Evolutionary conservation across 2,113 vertebrate genomes (phyloP), one percentile per base, ranked within the genome.

Genomic region (Centropus bengalensis): DNA sequence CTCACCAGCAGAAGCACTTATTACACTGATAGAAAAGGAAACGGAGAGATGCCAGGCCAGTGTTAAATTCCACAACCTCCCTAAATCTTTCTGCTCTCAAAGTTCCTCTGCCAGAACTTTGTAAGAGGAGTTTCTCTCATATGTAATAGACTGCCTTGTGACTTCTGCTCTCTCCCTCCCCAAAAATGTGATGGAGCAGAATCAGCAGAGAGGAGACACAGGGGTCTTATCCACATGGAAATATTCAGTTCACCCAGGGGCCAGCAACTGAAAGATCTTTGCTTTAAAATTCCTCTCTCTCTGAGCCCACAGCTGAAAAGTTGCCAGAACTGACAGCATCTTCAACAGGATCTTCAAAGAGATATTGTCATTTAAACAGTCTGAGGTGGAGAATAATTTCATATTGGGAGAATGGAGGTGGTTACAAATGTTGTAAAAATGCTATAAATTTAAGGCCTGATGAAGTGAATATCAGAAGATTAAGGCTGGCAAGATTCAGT

Each of bases 331-430:
- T 87, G 89, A 78, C 69, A 80, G 13, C 33, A 45, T 82, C 82
- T 95, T 91, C 78, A 71, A 69, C 12, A 66, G 33, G 36, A 77
- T 78, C 60, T 82, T 92, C 82, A 92, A 78, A 94, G 70, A 83
- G 40, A 71, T 19, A 64, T 83, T 88, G 80, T 81, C 77, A 86
- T 96, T 91, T 91, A 88, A 83, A 55, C 44, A 91, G n/a, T 49
- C 64, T 89, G 64, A 95, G 93, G 60, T 47, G 51, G 24, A 87
- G 90, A 91, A 92, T 64, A 86, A 93, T 86, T 89, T 78, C 60
- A 75, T 52, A 81, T 59, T 55, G 55, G 55, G 23, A 93, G 42
- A 91, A 96, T 49, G 15, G 45, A 89, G 24, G 36, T 70, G 52
- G 86, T 82, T 92, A 78, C 54, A 93, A 84, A 79, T 2, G 23